phyloP scores from a whole-genome alignment of 2,797 vertebrate species.

The Echeneis naucrates region DNA sequence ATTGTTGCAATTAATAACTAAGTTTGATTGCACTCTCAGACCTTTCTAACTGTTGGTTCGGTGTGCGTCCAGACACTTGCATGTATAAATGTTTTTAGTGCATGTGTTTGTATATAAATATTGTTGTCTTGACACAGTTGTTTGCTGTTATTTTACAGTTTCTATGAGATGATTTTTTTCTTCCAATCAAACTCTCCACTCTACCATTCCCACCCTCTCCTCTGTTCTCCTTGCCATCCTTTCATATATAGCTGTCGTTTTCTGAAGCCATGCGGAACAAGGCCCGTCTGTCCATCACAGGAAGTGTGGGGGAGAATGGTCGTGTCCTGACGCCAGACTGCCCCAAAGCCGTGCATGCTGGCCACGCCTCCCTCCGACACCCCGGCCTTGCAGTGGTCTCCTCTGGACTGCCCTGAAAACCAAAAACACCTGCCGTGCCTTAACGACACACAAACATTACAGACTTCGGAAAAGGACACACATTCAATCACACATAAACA shows the following conservation, averaged over 20 bases:
- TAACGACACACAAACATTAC: constrained; percentile 79
- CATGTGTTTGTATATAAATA: constrained; percentile 45
- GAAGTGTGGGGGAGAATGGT: constrained; percentile 96
- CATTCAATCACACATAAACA: constrained; percentile 27
- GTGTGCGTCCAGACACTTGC: constrained; percentile 57
- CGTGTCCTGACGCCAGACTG: constrained; percentile 96
- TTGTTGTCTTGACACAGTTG: background rate
- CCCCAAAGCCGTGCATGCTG: constrained; percentile 94
- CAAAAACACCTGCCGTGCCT: constrained; percentile 99
- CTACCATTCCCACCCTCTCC: constrained; percentile 52
- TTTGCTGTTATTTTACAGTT: constrained; percentile 26
- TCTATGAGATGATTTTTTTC: constrained; percentile 9
- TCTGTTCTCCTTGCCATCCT: constrained; percentile 61
- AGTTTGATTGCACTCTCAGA: constrained; percentile 54
- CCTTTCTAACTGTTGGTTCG: constrained; percentile 17
- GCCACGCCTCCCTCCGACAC: constrained; percentile 93
- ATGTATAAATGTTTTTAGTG: constrained; percentile 47
- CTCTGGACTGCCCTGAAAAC: constrained; percentile 99
- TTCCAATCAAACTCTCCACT: constrained; percentile 43
- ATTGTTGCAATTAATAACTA: background rate
- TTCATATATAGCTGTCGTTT: constrained; percentile 91
- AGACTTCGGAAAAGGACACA: constrained; percentile 61
- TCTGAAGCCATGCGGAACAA: constrained; percentile 99
- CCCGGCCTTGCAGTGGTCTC: constrained; percentile 97
- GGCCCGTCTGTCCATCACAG: constrained; percentile 98